These are phyloP conservation scores for Nomada ruficornis DNA, from an alignment of 2,888 invertebrate species.

Conservation along the genomic window DNA sequence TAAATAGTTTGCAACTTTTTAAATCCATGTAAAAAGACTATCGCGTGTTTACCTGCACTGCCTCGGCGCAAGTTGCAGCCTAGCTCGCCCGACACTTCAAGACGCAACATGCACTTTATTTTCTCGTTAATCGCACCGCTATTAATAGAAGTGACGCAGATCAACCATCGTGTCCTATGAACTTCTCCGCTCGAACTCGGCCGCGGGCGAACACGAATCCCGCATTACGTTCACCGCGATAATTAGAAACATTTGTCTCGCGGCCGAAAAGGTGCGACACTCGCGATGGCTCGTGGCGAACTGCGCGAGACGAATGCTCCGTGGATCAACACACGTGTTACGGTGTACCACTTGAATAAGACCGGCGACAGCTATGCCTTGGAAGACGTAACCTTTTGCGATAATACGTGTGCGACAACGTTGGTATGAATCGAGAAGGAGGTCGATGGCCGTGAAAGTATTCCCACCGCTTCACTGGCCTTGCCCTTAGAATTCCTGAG, in stretches of 20 bases:
- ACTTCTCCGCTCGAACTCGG: background rate
- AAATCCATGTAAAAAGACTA: background rate
- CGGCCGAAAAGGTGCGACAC: slow-evolving; percentile 18
- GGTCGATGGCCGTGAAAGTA: background rate
- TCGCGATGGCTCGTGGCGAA: slow-evolving; percentile 24
- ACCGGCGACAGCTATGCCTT: background rate
- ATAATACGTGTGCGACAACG: background rate
- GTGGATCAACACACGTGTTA: slow-evolving; percentile 38
- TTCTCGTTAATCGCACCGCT: background rate
- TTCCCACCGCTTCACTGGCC: no score
- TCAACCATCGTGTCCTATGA: background rate
- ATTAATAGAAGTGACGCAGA: slow-evolving; percentile 4
- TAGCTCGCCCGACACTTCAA: background rate
- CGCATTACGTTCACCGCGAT: background rate
- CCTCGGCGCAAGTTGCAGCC: slow-evolving; percentile 8
- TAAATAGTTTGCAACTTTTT: no score
- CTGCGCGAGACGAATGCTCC: slow-evolving; percentile 34
- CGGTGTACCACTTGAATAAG: background rate
- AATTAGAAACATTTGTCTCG: background rate
- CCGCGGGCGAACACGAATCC: background rate
- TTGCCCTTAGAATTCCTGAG: no score
- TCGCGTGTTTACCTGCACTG: slow-evolving; percentile 6
- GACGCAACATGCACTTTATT: background rate
- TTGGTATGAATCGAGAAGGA: background rate
- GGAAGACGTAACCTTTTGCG: background rate